Evolutionary conservation across 2,888 invertebrate genomes (phyloP), one percentile per base, ranked within the genome.

Genomic region (Callimorpha dominula): DNA sequence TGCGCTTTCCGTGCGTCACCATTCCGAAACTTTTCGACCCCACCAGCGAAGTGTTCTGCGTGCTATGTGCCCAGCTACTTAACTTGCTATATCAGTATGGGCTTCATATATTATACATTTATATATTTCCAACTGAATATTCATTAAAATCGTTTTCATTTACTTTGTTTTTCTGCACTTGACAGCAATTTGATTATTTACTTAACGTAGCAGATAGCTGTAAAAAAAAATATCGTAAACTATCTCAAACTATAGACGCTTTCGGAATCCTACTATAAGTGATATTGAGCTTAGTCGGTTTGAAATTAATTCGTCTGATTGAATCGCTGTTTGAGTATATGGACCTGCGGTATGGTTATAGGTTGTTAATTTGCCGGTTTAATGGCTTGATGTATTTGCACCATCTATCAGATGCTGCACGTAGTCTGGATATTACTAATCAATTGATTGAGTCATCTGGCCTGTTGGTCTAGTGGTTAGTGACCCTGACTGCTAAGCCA

Each of bases 271-370:
- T 67, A 46, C 69, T 17, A 52, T 66, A 63, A 77, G 72, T 74
- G 74, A 80, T 65, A 65, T 77, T 65, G 43, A 74, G 67, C 71
- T 72, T 68, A 71, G 79, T 73, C 72, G 72, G 74, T 75, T 78
- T 72, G 66, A 73, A 78, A 81, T 79, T 72, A 71, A 77, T 65
- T 64, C 72, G 71, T 68, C 73, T 75, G 76, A 72, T 43, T 74
- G 69, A 68, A 76, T 76, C 71, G 73, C 75, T 74, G 57, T 64
- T 64, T 42, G 14, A 50, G 63, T 57, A 50, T 20, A 31, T 50
- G 60, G 42, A 49, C 8, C 42, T 65, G n/a, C 4, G 40, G 31
- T 43, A 75, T 40, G 70, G 71, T 71, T 14, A 65, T 49, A 12
- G 20, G 20, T 9, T 57, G 72, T 49, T 73, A 43, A 77, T 79